Conservation (phyloP, 2,797 vertebrate genomes). For the Acipenser oxyrinchus region DNA sequence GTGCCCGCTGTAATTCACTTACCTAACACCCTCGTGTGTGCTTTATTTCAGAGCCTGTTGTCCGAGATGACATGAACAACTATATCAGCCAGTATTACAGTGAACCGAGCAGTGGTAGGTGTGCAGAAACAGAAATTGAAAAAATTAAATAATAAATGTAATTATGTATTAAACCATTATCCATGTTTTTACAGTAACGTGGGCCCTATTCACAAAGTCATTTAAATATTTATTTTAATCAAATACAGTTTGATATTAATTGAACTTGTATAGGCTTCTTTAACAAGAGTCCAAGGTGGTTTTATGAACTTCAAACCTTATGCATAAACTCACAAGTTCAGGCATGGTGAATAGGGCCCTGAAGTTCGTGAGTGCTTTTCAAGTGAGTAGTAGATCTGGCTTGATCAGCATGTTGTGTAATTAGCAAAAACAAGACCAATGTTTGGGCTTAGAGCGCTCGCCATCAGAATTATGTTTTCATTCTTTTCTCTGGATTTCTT, state of each 20-base stretch:
- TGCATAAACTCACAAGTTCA: neutral
- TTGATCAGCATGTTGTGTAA: neutral
- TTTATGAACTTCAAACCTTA: no score
- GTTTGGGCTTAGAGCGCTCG: neutral
- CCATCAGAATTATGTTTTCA: constrained; percentile 26
- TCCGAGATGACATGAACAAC: constrained; percentile 93
- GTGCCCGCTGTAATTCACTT: neutral
- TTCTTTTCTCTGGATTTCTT: constrained; percentile 31
- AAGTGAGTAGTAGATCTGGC: neutral
- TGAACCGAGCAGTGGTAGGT: constrained; percentile 91
- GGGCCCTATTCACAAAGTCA: no score
- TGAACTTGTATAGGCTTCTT: no score
- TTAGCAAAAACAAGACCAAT: neutral
- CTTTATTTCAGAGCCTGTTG: constrained; percentile 60
- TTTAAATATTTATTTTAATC: no score
- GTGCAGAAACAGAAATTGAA: constrained; percentile 32
- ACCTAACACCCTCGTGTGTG: neutral
- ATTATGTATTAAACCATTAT: constrained; percentile 41
- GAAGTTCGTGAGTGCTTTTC: neutral
- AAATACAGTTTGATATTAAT: no score
- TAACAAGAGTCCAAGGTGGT: no score
- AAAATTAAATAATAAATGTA: neutral
- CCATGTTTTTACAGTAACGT: constrained; percentile 34
- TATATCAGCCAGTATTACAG: constrained; percentile 95
- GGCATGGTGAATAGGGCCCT: constrained; percentile 27